Evolutionary conservation across 35 echinoderm and acorn worm species (phyloP).

Genomic region (Heliocidaris tuberculata): DNA sequence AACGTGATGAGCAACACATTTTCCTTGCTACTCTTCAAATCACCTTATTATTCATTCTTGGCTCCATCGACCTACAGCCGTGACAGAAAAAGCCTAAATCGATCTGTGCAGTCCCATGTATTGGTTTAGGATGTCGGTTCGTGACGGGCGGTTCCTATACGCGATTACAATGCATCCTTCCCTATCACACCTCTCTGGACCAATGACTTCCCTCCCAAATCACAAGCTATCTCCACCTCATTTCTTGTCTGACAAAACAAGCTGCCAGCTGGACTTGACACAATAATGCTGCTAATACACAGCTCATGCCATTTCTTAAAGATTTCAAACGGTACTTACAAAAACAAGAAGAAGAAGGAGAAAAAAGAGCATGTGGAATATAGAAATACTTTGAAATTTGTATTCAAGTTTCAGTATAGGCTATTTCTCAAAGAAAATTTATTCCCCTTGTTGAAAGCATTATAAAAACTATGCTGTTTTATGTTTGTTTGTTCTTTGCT

Average conservation of each 20-base stretch:
- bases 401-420: no score
- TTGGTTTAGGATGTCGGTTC: conserved; percentile 25
- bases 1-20: no score
- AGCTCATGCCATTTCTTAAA: no score
- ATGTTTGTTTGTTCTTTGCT: no score
- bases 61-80: not conserved
- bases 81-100: not conserved
- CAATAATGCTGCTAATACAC: not conserved
- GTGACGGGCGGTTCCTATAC: conserved; percentile 30
- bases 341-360: no score
- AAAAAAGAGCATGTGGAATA: no score
- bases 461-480: no score
- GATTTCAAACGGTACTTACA: no score
- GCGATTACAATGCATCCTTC: conserved; percentile 36
- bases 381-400: no score
- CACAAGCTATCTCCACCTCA: conserved; percentile 7
- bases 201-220: conserved; percentile 25
- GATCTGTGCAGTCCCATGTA: conserved; percentile 2
- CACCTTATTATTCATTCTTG: not conserved
- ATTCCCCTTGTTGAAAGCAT: no score
- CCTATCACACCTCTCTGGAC: not conserved
- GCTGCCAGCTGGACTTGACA: not conserved
- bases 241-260: conserved; percentile 35
- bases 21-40: not conserved
- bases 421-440: no score